Evolutionary conservation across 2,113 vertebrate species (phyloP).

Genomic region (Siphamia tubifer): DNA sequence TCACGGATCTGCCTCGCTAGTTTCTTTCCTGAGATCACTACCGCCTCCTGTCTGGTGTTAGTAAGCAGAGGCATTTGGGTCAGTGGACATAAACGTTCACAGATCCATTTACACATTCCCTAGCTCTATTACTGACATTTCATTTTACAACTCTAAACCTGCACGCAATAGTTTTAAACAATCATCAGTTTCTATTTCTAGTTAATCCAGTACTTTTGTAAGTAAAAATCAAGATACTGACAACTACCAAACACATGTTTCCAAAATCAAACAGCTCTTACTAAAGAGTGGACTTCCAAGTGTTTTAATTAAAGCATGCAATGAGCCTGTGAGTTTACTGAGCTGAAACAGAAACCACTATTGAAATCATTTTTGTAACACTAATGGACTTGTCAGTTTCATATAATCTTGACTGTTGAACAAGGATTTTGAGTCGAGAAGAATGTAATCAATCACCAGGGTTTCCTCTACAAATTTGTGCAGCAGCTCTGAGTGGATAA

Average conservation of each 20-base stretch:
- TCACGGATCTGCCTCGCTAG: slow-evolving; percentile 91
- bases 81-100: not conserved
- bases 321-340: too few species aligned
- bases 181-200: too few species aligned
- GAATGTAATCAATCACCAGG: slow-evolving; percentile 9
- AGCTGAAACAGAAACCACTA: too few species aligned
- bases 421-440: slow-evolving; percentile 14
- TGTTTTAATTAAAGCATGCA: too few species aligned
- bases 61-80: not conserved
- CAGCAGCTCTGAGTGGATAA: too few species aligned
- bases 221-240: not conserved
- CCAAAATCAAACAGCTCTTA: too few species aligned
- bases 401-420: not conserved
- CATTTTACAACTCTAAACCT: not conserved
- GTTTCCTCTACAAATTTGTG: too few species aligned
- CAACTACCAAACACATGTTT: too few species aligned
- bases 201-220: not conserved
- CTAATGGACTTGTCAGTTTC: not conserved
- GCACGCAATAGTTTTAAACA: not conserved
- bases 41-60: slow-evolving; percentile 78
- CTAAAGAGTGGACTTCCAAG: too few species aligned
- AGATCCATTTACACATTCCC: not conserved
- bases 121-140: not conserved
- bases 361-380: not conserved
- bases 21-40: slow-evolving; percentile 94